Evolutionary conservation across 2,797 vertebrate species (phyloP), one percentile per base, ranked within the genome.

Genomic region (Serranus cabrilla): DNA sequence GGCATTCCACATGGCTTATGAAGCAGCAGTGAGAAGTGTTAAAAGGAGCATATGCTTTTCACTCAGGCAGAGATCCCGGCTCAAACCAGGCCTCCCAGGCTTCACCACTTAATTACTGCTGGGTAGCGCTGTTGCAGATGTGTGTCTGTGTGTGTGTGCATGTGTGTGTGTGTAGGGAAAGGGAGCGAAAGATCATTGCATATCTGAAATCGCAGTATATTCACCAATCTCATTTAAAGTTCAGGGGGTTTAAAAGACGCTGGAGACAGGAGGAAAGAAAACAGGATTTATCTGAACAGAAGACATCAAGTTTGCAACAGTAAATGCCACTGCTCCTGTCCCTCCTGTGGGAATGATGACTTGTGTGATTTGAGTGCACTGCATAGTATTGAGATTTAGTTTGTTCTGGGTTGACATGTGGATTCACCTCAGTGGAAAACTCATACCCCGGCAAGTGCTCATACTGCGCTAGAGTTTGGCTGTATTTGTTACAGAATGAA

Each of bases 21-120:
- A 79, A 56, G 73, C 43, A 63, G 67, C 64, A 57, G 21, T 14
- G 47, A 60, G 56, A 59, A 46, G 69, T 80, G 75, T 80, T 83
- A 73, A 78, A 64, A 76, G 20, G 62, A 77, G 46, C 72, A 74
- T 85, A 78, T 82, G 83, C 58, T 83, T 57, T 69, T 72, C 71
- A 55, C 39, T 77, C 34, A 69, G 65, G 55, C 64, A 71, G 62
- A 76, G 58, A 85, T 81, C 60, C 25, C 50, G 49, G 31, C 52
- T 84, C 40, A 71, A 71, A 73, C 68, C 64, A 67, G 37, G 56
- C 42, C 58, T 87, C 45, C 61, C 18, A 58, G 76, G 62, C 80
- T 78, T 25, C 58, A 59, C 25, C 59, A 56, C 66, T 80, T 87
- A 79, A 76, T 85, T 80, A 81, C 71, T 76, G 64, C 62, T 68